Conservation (phyloP, 2,888 invertebrate genomes). For the Carterocephalus palaemon region DNA sequence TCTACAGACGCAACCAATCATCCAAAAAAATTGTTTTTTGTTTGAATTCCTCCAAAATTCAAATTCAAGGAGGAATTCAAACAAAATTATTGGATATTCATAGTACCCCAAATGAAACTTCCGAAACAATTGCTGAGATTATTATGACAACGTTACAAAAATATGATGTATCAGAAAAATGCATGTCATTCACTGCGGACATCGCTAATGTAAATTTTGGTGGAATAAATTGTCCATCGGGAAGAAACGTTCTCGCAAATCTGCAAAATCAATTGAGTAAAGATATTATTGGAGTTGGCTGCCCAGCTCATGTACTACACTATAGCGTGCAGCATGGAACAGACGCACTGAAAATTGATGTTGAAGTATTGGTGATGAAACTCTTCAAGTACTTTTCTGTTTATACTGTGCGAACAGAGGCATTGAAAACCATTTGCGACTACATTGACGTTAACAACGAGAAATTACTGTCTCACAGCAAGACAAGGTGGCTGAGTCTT, state of each 20-base stretch:
- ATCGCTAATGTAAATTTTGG: conserved; percentile 39
- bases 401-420: conserved; percentile 26
- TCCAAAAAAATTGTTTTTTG: not conserved
- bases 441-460: conserved; percentile 30
- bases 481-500: conserved; percentile 35
- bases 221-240: conserved; percentile 29
- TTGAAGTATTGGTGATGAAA: conserved; percentile 23
- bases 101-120: conserved; percentile 30
- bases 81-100: conserved; percentile 29
- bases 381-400: conserved; percentile 27
- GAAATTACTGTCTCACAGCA: conserved; percentile 33
- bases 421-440: conserved; percentile 25
- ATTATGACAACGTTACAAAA: conserved; percentile 28
- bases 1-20: not conserved
- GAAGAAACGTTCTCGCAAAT: conserved; percentile 30
- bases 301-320: conserved; percentile 34
- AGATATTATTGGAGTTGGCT: conserved; percentile 31
- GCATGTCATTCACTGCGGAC: conserved; percentile 28
- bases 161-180: conserved; percentile 25
- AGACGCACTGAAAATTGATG: conserved; percentile 26
- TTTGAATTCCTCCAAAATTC: conserved; percentile 29
- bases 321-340: conserved; percentile 30
- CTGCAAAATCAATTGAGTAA: conserved; percentile 20
- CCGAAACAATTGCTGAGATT: conserved; percentile 24
- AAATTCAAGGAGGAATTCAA: conserved; percentile 31